phyloP scores from a whole-genome alignment of 1,140 invertebrate species.

The Diabrotica undecimpunctata region DNA sequence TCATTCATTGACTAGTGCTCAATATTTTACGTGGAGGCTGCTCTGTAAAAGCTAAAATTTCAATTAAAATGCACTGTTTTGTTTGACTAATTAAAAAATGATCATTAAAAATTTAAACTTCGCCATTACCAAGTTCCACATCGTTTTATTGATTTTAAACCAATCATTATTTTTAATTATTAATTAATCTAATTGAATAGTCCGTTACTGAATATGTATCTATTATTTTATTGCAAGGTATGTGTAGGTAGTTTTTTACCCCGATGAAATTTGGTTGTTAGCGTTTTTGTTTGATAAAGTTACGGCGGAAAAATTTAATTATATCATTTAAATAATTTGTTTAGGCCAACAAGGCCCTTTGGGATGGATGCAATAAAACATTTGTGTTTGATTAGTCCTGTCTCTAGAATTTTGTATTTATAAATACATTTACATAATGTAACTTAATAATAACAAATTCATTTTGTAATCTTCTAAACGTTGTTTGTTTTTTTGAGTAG shows the following conservation, averaged over 20 bases:
- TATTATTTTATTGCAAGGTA: conserved; percentile 1
- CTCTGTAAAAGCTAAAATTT: conserved; percentile 18
- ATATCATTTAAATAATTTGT: too few relatives aligned
- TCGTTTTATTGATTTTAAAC: conserved; percentile 19
- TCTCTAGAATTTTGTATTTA: too few relatives aligned
- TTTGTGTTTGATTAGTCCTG: too few relatives aligned
- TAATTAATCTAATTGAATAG: conserved; percentile 21
- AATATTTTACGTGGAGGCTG: conserved; percentile 6
- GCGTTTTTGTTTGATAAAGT: background rate
- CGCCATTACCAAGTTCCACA: conserved; percentile 14
- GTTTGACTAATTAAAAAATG: conserved; percentile 22
- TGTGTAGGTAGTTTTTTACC: background rate
- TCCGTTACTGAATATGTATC: conserved; percentile 12
- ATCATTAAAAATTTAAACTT: conserved; percentile 22
- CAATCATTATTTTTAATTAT: conserved; percentile 24
- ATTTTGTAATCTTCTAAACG: too few relatives aligned
- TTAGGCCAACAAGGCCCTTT: too few relatives aligned
- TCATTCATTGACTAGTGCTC: conserved; percentile 1
- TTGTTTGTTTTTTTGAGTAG: too few relatives aligned
- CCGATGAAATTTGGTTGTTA: background rate
- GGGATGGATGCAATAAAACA: too few relatives aligned
- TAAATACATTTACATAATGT: too few relatives aligned
- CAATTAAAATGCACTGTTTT: conserved; percentile 21
- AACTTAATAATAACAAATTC: too few relatives aligned
- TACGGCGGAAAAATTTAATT: too few relatives aligned